Percentiles rank a stretch among this genome's conserved stretches.
Conservation (phyloP, 2,797 vertebrate genomes). For the Numenius phaeopus region DNA sequence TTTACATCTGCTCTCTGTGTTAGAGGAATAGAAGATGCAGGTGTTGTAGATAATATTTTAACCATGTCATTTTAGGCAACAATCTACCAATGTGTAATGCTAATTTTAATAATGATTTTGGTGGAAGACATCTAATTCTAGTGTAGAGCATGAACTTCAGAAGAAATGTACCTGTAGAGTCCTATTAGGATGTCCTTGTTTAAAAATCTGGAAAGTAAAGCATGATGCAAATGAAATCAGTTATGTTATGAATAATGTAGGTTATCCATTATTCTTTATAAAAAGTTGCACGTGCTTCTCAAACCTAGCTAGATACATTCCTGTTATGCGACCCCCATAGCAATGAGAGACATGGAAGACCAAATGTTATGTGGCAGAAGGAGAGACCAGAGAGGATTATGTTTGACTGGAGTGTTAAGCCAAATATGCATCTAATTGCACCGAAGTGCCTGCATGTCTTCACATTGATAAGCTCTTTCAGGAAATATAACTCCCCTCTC, state of each 20-base stretch:
- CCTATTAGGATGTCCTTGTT: slow-evolving; percentile 57
- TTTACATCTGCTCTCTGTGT: not conserved
- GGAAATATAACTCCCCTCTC: not conserved
- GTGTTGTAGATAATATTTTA: not conserved
- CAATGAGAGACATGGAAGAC: not conserved
- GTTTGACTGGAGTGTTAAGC: not conserved
- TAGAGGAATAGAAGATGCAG: not conserved
- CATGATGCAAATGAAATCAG: slow-evolving; percentile 63
- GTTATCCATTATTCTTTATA: slow-evolving; percentile 53
- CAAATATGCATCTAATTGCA: not conserved
- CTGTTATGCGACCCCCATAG: slow-evolving; percentile 1
- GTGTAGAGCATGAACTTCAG: not conserved
- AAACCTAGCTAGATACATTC: slow-evolving; percentile 4
- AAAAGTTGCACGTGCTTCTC: slow-evolving; percentile 48
- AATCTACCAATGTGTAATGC: not conserved
- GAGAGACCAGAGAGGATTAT: not conserved
- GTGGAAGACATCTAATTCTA: slow-evolving; percentile 27
- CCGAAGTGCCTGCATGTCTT: not conserved
- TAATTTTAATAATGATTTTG: slow-evolving; percentile 37
- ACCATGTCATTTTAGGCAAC: not conserved
- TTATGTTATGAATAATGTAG: slow-evolving; percentile 65
- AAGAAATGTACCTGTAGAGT: slow-evolving; percentile 24
- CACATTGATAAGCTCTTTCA: not conserved
- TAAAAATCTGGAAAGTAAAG: slow-evolving; percentile 59
- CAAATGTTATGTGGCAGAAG: not conserved